Evolutionary conservation across 2,797 vertebrate genomes (phyloP).

Genomic region (Mormyrops attenuatus): DNA sequence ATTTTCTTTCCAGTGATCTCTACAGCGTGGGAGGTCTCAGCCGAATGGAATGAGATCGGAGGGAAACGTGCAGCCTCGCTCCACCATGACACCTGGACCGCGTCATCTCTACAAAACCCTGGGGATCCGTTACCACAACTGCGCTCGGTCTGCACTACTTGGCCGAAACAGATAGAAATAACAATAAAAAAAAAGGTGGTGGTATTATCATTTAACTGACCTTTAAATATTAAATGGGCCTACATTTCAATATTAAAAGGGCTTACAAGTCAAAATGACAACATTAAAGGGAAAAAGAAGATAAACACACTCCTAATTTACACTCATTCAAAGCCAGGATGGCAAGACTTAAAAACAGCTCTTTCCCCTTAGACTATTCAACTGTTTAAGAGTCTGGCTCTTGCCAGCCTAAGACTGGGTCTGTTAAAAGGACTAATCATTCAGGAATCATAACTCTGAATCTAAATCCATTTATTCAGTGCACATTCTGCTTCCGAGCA

Average conservation of each 20-base stretch:
- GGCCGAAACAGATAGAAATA: background rate
- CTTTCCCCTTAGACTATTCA: background rate
- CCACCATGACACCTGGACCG: background rate
- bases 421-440: background rate
- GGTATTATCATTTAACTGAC: background rate
- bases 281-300: background rate
- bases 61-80: background rate
- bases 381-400: background rate
- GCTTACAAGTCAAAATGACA: background rate
- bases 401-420: background rate
- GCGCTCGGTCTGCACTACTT: background rate
- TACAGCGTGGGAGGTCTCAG: background rate
- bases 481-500: background rate
- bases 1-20: conserved; percentile 1
- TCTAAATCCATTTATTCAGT: background rate
- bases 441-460: background rate
- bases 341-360: background rate
- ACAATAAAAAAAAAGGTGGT: background rate
- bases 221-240: background rate
- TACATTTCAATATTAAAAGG: background rate
- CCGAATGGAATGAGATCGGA: background rate
- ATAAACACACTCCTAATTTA: background rate
- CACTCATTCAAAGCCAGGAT: background rate
- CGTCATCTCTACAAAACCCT: background rate
- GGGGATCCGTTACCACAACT: background rate